Evolutionary conservation across 2,797 vertebrate genomes (phyloP).

Genomic region (Phataginus tetradactyla): DNA sequence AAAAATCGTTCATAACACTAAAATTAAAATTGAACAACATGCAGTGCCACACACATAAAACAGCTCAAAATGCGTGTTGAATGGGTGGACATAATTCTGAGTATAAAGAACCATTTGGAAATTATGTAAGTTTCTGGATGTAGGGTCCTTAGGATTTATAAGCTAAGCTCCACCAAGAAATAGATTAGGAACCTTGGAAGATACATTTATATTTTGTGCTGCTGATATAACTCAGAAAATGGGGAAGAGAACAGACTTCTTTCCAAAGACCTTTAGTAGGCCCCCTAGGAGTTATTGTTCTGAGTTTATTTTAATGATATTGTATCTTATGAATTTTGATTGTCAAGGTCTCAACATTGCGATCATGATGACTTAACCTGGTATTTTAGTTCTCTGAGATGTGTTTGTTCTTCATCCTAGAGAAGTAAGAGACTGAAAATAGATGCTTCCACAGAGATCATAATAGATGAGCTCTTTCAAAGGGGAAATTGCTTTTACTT

Average conservation of each 20-base stretch:
- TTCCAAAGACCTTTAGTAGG: background rate
- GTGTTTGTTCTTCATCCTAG: constrained; percentile 35
- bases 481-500: constrained; percentile 70
- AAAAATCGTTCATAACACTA: background rate
- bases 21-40: background rate
- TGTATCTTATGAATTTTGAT: background rate
- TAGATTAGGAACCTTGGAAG: background rate
- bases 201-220: background rate
- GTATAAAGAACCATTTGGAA: background rate
- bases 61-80: background rate
- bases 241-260: background rate
- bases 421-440: constrained; percentile 59
- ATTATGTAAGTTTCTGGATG: background rate
- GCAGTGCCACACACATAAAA: background rate
- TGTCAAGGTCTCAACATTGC: background rate
- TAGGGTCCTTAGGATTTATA: background rate
- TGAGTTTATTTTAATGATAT: constrained; percentile 5
- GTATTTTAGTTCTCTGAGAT: constrained; percentile 36
- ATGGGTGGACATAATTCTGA: background rate
- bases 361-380: constrained; percentile 23
- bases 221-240: background rate
- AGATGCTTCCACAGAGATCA: constrained; percentile 44
- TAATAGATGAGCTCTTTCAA: constrained; percentile 47
- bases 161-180: background rate
- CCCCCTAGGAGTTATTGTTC: background rate